Percentiles rank a stretch among this genome's conserved stretches.
phyloP scores from a whole-genome alignment of 1,140 invertebrate species.

The Diachasma alloeum region DNA sequence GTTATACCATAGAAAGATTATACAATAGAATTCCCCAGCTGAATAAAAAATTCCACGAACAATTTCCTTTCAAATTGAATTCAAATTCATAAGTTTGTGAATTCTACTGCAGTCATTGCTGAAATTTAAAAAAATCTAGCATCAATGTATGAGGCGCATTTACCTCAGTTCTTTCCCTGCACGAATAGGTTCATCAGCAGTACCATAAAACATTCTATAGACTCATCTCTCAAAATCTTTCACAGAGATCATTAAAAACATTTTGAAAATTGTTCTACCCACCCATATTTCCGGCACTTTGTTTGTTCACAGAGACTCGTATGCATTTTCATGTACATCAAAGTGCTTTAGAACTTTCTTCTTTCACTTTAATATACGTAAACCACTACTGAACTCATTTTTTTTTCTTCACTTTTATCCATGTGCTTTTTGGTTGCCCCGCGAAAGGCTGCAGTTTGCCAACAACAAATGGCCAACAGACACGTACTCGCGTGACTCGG shows the following conservation, averaged over 20 bases:
- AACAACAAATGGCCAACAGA: conserved; percentile 24
- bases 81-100: too few relatives aligned
- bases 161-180: too few relatives aligned
- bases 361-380: not conserved
- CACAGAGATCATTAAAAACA: not conserved
- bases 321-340: not conserved
- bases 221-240: not conserved
- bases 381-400: not conserved
- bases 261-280: not conserved
- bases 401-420: not conserved
- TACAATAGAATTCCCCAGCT: too few relatives aligned
- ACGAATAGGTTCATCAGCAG: too few relatives aligned
- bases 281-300: not conserved
- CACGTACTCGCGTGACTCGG: conserved; percentile 17
- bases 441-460: conserved; percentile 9
- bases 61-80: too few relatives aligned
- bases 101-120: too few relatives aligned
- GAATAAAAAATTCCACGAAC: too few relatives aligned
- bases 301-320: not conserved
- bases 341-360: conserved; percentile 18
- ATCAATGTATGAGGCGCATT: too few relatives aligned
- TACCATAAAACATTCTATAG: not conserved
- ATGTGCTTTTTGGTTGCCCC: conserved; percentile 15
- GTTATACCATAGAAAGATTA: too few relatives aligned
- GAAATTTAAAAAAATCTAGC: too few relatives aligned